Percentiles rank a stretch among this genome's conserved stretches.
Evolutionary conservation across 2,113 vertebrate species (phyloP).

Genomic region (Pachypanchax playfairii): DNA sequence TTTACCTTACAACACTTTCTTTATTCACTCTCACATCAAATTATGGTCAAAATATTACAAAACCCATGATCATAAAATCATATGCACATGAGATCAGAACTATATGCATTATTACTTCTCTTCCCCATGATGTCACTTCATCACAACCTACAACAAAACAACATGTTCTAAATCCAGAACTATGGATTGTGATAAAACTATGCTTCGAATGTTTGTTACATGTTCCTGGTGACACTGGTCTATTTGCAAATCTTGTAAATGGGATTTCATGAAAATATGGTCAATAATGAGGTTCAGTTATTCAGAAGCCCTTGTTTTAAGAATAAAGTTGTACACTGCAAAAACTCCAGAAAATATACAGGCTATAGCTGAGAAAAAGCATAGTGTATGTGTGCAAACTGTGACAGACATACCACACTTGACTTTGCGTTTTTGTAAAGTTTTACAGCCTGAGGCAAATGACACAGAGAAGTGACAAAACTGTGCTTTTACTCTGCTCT

Average conservation of each 20-base stretch:
- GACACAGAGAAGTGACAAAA: slow-evolving; percentile 34
- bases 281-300: slow-evolving; percentile 26
- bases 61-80: no score
- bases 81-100: no score
- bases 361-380: slow-evolving; percentile 20
- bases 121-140: no score
- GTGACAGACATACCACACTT: slow-evolving; percentile 19
- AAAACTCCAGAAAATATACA: slow-evolving; percentile 27
- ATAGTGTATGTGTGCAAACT: slow-evolving; percentile 4
- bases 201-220: no score
- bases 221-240: no score
- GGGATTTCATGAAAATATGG: neutral
- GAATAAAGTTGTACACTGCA: slow-evolving; percentile 17
- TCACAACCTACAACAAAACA: no score
- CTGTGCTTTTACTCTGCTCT: slow-evolving; percentile 8
- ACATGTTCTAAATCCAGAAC: no score
- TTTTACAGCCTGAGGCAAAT: slow-evolving; percentile 34
- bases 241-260: neutral
- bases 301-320: slow-evolving; percentile 28
- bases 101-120: no score
- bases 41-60: no score
- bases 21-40: no score
- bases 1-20: no score
- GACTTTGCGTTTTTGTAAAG: slow-evolving; percentile 31
- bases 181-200: no score